These are phyloP conservation scores for Progne subis DNA, from an alignment of 2,113 vertebrate genomes.

Conservation along the genomic window DNA sequence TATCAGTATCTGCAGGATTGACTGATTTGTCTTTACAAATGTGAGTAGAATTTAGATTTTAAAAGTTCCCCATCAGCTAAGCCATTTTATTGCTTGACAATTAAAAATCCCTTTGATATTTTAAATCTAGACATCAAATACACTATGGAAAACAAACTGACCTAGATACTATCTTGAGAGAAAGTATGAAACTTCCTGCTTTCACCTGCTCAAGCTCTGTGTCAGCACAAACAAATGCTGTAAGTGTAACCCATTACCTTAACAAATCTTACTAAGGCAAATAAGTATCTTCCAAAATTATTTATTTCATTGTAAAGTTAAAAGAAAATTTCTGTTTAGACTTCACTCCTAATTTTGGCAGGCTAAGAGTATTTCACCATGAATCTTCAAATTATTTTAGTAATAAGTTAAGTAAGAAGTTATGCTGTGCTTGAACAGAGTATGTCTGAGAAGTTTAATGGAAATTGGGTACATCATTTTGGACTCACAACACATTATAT, in stretches of 20 bases:
- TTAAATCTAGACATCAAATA: neutral
- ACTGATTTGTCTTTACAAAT: neutral
- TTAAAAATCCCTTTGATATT: neutral
- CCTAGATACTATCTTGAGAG: neutral
- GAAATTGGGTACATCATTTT: neutral
- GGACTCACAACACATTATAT: neutral
- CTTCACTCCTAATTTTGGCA: neutral
- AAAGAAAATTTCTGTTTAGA: neutral
- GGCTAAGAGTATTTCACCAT: neutral
- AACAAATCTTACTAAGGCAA: neutral
- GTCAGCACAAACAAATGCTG: neutral
- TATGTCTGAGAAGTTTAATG: neutral
- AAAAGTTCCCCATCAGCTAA: neutral
- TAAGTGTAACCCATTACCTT: neutral
- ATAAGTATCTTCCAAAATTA: neutral
- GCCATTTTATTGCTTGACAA: neutral
- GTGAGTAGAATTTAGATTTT: neutral
- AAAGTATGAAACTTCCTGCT: neutral
- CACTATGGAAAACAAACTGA: neutral
- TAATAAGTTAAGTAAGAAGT: neutral
- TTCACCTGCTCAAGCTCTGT: neutral
- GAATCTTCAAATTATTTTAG: neutral
- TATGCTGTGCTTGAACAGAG: neutral
- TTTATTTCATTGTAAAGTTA: neutral
- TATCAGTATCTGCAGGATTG: neutral